Conservation (phyloP, 2,797 vertebrate genomes). For the Eulemur albifrons region DNA sequence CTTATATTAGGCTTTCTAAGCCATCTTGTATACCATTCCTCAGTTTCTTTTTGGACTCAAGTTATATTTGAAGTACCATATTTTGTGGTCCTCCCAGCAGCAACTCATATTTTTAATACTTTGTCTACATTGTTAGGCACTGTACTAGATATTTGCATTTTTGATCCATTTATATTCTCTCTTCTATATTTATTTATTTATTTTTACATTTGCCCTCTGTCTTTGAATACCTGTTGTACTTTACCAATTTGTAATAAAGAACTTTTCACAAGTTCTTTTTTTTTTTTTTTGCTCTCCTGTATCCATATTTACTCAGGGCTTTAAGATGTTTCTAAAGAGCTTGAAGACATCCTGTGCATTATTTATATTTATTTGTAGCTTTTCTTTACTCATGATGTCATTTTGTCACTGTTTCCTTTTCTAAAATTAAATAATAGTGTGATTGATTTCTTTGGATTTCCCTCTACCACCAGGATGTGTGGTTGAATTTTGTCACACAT, state of each 20-base stretch:
- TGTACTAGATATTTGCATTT: not conserved
- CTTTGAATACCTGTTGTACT: not conserved
- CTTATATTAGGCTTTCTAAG: not conserved
- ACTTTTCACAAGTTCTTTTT: not conserved
- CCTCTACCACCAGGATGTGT: not conserved
- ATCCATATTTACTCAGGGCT: not conserved
- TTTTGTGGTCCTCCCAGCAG: not conserved
- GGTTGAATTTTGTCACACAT: not conserved
- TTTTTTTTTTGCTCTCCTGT: not conserved
- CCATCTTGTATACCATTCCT: not conserved
- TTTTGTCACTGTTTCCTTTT: constrained; percentile 19
- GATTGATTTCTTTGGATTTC: constrained; percentile 54
- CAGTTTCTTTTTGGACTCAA: not conserved
- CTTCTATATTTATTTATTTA: not conserved
- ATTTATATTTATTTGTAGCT: not conserved
- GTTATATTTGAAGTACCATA: not conserved
- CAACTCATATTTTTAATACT: not conserved
- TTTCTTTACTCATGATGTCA: constrained; percentile 14
- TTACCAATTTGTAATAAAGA: not conserved
- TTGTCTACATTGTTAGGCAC: not conserved
- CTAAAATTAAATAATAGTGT: constrained; percentile 46
- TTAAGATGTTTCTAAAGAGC: not conserved
- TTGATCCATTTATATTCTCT: not conserved
- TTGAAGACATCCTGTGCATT: not conserved
- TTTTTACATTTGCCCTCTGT: not conserved